A percentile compares a stretch with the other conserved stretches of the same genome.
Conservation (phyloP, 2,113 vertebrate genomes). For the Psephotus haematonotus region DNA sequence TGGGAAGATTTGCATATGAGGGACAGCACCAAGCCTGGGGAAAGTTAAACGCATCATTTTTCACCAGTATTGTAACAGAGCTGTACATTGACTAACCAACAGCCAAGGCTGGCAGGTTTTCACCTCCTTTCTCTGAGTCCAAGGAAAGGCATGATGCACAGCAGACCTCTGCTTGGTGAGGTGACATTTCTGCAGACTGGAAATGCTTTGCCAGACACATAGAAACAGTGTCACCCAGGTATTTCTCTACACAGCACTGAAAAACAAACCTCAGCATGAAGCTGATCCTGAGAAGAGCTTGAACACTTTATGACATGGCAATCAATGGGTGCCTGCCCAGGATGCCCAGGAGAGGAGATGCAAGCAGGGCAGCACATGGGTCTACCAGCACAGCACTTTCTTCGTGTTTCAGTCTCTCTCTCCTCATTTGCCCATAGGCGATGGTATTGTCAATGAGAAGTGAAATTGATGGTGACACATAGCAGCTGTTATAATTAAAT, state of each 20-base stretch:
- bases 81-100: background rate
- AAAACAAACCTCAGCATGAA: background rate
- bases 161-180: fast-evolving
- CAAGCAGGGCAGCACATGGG: fast-evolving
- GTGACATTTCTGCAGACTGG: background rate
- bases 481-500: background rate
- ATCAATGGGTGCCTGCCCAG: background rate
- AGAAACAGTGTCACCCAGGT: background rate
- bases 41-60: background rate
- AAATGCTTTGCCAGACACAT: background rate
- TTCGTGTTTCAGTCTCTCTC: background rate
- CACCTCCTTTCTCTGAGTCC: background rate
- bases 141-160: background rate
- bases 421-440: background rate
- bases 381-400: background rate
- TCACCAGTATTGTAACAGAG: background rate
- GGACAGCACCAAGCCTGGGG: background rate
- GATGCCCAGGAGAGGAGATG: background rate
- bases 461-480: background rate
- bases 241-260: background rate
- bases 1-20: background rate
- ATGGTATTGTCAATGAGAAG: background rate
- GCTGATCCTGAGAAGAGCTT: background rate
- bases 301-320: fast-evolving
- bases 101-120: background rate